Evolutionary conservation across 1,140 invertebrate species (phyloP).

Genomic region (Triops cancriformis): DNA sequence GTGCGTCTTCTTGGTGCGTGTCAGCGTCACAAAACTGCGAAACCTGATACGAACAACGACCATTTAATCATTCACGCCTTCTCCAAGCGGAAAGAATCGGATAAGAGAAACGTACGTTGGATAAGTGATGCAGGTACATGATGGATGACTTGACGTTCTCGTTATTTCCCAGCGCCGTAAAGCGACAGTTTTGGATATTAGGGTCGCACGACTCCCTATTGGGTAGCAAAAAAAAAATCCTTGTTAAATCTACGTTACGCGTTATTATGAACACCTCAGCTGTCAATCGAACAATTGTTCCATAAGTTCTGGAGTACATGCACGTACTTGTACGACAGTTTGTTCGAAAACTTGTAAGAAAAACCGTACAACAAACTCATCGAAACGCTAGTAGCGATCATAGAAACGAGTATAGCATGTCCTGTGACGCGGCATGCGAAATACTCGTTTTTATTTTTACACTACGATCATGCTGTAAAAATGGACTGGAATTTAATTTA

Average conservation of each 20-base stretch:
- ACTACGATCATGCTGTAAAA: too few species aligned
- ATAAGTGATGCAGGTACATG: slow-evolving; percentile 43
- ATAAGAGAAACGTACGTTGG: slow-evolving; percentile 30
- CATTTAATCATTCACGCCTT: neutral
- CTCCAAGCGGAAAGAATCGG: slow-evolving; percentile 24
- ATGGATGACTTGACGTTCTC: slow-evolving; percentile 44
- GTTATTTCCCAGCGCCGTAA: slow-evolving; percentile 26
- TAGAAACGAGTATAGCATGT: too few species aligned
- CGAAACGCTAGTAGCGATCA: too few species aligned
- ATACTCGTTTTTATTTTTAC: too few species aligned
- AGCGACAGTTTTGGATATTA: slow-evolving; percentile 34
- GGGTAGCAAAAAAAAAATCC: slow-evolving; percentile 29
- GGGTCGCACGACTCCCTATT: slow-evolving; percentile 37
- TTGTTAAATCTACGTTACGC: neutral
- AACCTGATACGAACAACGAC: slow-evolving; percentile 37
- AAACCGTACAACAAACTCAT: too few species aligned
- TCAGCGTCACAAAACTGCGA: slow-evolving; percentile 52
- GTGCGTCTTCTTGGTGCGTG: slow-evolving; percentile 51
- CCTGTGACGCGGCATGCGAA: too few species aligned
- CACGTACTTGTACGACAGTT: too few species aligned
- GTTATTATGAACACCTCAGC: neutral
- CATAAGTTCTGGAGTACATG: too few species aligned
- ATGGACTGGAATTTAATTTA: neutral
- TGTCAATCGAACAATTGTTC: too few species aligned
- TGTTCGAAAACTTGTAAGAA: too few species aligned